Percentiles rank a stretch among this genome's conserved stretches.
phyloP scores from a whole-genome alignment of 1,140 invertebrate genomes.

The Aphelinus certus region DNA sequence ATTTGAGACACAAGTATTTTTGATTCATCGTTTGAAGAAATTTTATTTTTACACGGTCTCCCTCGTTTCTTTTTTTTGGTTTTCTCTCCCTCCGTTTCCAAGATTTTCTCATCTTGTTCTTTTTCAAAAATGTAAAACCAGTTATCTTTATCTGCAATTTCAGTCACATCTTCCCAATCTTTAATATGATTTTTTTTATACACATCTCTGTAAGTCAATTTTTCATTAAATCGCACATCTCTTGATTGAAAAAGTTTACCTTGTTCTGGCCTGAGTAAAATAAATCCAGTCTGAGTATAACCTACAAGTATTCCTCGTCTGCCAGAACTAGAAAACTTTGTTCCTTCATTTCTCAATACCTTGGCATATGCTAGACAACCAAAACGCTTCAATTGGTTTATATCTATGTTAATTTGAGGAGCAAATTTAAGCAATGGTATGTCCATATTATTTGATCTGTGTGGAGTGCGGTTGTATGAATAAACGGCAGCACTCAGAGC shows the following conservation, averaged over 20 bases:
- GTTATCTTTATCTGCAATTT: slow-evolving; percentile 14
- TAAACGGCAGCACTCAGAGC: slow-evolving; percentile 48
- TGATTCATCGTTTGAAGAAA: background rate
- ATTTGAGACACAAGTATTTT: too few relatives aligned
- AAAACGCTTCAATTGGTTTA: slow-evolving; percentile 41
- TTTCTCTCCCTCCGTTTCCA: slow-evolving; percentile 31
- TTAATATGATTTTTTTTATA: slow-evolving; percentile 28
- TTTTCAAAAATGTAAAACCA: slow-evolving; percentile 32
- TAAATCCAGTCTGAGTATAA: slow-evolving; percentile 39
- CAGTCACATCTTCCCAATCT: slow-evolving; percentile 18
- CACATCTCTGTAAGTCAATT: slow-evolving; percentile 37
- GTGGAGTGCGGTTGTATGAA: slow-evolving; percentile 49
- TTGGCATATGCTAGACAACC: slow-evolving; percentile 35
- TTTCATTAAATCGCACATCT: slow-evolving; percentile 45
- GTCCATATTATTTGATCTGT: slow-evolving; percentile 40
- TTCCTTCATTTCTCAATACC: slow-evolving; percentile 17
- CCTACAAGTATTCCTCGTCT: slow-evolving; percentile 29
- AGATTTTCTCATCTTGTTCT: slow-evolving; percentile 5
- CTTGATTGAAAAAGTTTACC: slow-evolving; percentile 36
- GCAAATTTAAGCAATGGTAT: slow-evolving; percentile 46
- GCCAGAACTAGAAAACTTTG: slow-evolving; percentile 22
- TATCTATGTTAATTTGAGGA: slow-evolving; percentile 25
- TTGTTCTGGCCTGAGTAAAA: slow-evolving; percentile 28
- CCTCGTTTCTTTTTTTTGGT: slow-evolving; percentile 21
- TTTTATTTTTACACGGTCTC: slow-evolving; percentile 25